A percentile compares a stretch with the other conserved stretches of the same genome.
These are phyloP conservation scores for Trachops cirrhosus DNA, from an alignment of 2,797 vertebrate genomes.

Conservation along the genomic window DNA sequence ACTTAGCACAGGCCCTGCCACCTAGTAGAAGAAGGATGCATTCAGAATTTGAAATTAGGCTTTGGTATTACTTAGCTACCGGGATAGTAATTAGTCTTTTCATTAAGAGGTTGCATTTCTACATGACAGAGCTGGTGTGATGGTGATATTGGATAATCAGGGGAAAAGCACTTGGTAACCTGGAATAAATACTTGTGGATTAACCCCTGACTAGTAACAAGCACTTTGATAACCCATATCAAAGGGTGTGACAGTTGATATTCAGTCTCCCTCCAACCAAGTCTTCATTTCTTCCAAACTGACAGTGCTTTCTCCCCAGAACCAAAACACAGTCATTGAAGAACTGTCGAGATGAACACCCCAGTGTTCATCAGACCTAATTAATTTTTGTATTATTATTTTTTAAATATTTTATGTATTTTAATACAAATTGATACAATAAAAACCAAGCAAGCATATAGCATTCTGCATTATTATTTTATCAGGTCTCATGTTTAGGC, in stretches of 20 bases:
- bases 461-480: slow-evolving; percentile 78
- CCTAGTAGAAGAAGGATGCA: background rate
- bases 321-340: slow-evolving; percentile 52
- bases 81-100: background rate
- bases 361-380: slow-evolving; percentile 71
- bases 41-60: background rate
- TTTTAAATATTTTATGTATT: slow-evolving; percentile 76
- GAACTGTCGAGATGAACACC: slow-evolving; percentile 46
- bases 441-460: slow-evolving; percentile 70
- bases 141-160: background rate
- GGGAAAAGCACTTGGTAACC: slow-evolving; percentile 15
- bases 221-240: background rate
- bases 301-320: slow-evolving; percentile 32
- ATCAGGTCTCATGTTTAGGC: slow-evolving; percentile 73
- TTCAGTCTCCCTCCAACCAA: slow-evolving; percentile 54
- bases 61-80: background rate
- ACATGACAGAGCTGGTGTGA: background rate
- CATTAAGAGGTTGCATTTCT: background rate
- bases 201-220: slow-evolving; percentile 38
- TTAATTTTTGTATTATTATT: slow-evolving; percentile 79
- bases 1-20: background rate
- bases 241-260: slow-evolving; percentile 31
- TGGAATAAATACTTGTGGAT: slow-evolving; percentile 47
- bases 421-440: slow-evolving; percentile 78
- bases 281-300: slow-evolving; percentile 34